Conservation (phyloP, 2,888 invertebrate species). For the Meganola albula region DNA sequence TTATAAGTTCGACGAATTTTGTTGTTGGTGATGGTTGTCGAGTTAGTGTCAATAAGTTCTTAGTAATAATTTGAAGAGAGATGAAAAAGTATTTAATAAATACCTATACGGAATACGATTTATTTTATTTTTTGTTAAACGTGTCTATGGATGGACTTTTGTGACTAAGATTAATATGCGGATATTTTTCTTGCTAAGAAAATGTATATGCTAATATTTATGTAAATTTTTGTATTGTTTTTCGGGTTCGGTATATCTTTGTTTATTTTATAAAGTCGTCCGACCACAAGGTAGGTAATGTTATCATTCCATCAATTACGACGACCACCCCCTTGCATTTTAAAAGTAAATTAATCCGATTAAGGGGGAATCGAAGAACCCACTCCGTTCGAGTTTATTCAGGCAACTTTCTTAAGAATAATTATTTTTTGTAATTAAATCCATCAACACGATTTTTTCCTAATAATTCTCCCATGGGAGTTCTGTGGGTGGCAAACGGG, state of each 20-base stretch:
- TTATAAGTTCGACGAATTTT: too few species aligned
- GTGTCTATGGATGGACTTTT: too few species aligned
- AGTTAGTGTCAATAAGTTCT: too few species aligned
- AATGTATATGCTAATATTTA: too few species aligned
- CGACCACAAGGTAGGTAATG: constrained; percentile 71
- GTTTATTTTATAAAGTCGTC: constrained; percentile 53
- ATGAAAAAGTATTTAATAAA: too few species aligned
- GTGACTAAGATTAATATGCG: too few species aligned
- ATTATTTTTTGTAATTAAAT: constrained; percentile 79
- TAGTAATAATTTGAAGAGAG: too few species aligned
- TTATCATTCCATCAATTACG: constrained; percentile 78
- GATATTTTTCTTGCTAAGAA: too few species aligned
- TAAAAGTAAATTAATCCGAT: constrained; percentile 78
- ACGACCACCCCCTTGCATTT: constrained; percentile 71
- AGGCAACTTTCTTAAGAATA: constrained; percentile 75
- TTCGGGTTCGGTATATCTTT: constrained; percentile 28
- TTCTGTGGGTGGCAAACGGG: constrained; percentile 35
- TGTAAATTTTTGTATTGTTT: too few species aligned
- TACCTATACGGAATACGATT: too few species aligned
- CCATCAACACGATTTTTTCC: constrained; percentile 78
- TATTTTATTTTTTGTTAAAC: too few species aligned
- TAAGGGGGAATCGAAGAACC: constrained; percentile 75
- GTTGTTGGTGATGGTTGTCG: too few species aligned
- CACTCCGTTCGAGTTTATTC: constrained; percentile 75
- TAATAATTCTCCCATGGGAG: constrained; percentile 75